These are phyloP conservation scores for Selene dorsalis DNA, from an alignment of 2,797 vertebrate genomes.

Conservation along the genomic window DNA sequence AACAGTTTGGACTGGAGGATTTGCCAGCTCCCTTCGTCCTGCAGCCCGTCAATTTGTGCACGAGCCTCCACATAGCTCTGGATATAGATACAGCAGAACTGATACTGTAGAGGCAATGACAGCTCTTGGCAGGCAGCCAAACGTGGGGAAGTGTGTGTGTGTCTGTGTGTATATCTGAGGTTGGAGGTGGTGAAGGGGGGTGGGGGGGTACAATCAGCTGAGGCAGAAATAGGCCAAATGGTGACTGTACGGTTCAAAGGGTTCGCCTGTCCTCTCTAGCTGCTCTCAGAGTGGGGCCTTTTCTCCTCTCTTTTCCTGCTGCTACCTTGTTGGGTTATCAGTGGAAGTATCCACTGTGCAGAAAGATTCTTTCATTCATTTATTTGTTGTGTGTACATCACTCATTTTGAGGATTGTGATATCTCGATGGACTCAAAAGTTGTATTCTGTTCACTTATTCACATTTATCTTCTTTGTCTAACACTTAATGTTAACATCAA, in stretches of 20 bases:
- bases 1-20: conserved; percentile 8
- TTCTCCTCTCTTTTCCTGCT: conserved; percentile 2
- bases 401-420: not conserved
- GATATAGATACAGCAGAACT: conserved; percentile 75
- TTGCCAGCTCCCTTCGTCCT: not conserved
- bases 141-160: conserved; percentile 40
- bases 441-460: not conserved
- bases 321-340: conserved; percentile 6
- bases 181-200: conserved; percentile 14
- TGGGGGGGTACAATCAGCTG: conserved; percentile 74
- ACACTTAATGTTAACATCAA: not conserved
- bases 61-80: conserved; percentile 42
- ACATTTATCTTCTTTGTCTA: not conserved
- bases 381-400: not conserved
- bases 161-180: conserved; percentile 36
- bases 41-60: conserved; percentile 35
- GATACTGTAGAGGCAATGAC: conserved; percentile 78
- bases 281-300: conserved; percentile 34
- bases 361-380: not conserved
- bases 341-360: not conserved
- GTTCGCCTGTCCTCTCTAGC: conserved; percentile 65
- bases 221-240: conserved; percentile 81
- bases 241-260: conserved; percentile 75
- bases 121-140: conserved; percentile 78
- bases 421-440: not conserved